Evolutionary conservation across 2,113 vertebrate species (phyloP), one percentile per base, ranked within the genome.

Genomic region (Hystrix brachyura): DNA sequence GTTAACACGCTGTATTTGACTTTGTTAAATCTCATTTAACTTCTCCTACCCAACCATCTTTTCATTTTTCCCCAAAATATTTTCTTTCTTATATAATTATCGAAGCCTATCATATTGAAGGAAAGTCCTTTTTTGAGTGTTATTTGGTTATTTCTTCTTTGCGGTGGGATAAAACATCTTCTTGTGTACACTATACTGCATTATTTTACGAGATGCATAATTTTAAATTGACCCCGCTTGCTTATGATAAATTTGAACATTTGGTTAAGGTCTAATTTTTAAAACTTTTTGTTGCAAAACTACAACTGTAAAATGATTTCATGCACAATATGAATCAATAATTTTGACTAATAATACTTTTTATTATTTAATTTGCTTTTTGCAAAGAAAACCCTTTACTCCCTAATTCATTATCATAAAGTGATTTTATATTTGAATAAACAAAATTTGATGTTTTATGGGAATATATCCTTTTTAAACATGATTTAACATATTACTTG

Each of bases 281-380:
- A 62, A 53, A 46, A 80, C 74, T 93, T 74, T 11, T 7, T 59
- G 80, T 93, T 94, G 4, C n/a, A 62, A 90, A 95, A 89, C 51
- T 64, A 55, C 21, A 91, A 2, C 67, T 94, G 38, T 12, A 57
- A 96, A 84, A 67, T 79, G 53, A 74, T 74, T 94, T 53, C 3
- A 27, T 51, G 80, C 1, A 38, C 0, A 80, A 65, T 59, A 17
- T 32, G 0, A 34, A 57, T 25, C 84, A 86, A 87, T 82, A 65
- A 18, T 60, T 80, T 93, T 59, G 3, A 57, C 2, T 12, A 78
- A 12, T 4, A 65, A 84, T 17, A 53, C 27, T 14, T 92, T 92
- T 78, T n/a, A 38, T 69, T 82, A 81, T n/a, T 38, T 8, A 7
- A 55, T 5, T 65, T 32, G 1, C 2, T 48, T 55, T 25, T 32